A percentile compares a stretch with the other conserved stretches of the same genome.
phyloP scores from a whole-genome alignment of 2,113 vertebrate genomes.

The Micromys minutus region DNA sequence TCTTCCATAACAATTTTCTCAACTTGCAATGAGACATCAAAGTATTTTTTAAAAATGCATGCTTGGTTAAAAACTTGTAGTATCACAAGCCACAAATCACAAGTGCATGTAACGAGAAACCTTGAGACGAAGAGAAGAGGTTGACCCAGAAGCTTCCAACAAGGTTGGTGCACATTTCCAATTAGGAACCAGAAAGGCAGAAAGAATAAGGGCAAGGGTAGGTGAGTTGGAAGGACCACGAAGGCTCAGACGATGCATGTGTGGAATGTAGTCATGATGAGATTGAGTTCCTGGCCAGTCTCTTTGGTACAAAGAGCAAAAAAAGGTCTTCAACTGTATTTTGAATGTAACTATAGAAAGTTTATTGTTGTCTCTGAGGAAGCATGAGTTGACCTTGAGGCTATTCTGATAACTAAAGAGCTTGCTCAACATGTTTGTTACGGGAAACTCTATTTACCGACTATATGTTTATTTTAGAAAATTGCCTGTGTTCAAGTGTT shows the following conservation, averaged over 20 bases:
- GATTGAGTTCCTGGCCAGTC: conserved; percentile 17
- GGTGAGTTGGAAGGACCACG: not conserved
- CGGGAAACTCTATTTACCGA: conserved; percentile 29
- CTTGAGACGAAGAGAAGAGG: conserved; percentile 25
- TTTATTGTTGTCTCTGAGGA: not conserved
- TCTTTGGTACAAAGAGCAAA: not conserved
- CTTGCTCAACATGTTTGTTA: conserved; percentile 52
- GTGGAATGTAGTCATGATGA: not conserved
- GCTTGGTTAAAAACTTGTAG: not conserved
- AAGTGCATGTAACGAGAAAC: conserved; percentile 28
- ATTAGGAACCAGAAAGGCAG: not conserved
- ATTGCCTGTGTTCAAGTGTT: conserved; percentile 50
- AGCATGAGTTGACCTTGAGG: conserved; percentile 7
- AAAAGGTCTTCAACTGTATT: conserved; percentile 18
- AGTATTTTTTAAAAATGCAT: not conserved
- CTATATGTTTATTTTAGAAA: conserved; percentile 52
- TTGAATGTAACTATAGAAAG: conserved; percentile 1
- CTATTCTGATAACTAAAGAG: conserved; percentile 9
- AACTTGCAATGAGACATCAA: not conserved
- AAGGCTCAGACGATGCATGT: not conserved
- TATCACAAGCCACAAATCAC: not conserved
- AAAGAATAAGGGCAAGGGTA: not conserved
- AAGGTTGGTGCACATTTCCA: conserved; percentile 33
- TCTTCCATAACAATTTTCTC: not conserved
- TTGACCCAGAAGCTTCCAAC: conserved; percentile 19